Conservation (phyloP, 2,797 vertebrate genomes). For the Myotis vivesi region DNA sequence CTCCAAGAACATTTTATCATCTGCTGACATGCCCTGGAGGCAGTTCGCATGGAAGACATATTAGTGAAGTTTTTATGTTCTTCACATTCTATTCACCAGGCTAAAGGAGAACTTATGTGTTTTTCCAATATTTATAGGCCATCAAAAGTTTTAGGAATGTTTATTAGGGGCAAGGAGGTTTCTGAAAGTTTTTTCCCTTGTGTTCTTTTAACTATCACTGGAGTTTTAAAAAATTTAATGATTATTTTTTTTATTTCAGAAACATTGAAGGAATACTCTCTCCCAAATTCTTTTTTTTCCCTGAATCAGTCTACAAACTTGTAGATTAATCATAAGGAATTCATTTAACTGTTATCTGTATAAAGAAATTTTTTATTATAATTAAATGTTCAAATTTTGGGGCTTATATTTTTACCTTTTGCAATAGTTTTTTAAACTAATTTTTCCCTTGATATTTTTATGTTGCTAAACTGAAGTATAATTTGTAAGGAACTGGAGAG, state of each 20-base stretch:
- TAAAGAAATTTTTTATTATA: not conserved
- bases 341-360: not conserved
- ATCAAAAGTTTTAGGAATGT: not conserved
- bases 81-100: slow-evolving; percentile 14
- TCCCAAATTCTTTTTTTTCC: not conserved
- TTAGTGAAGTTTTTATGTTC: not conserved
- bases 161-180: not conserved
- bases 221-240: not conserved
- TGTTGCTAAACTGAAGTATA: not conserved
- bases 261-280: not conserved
- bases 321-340: not conserved
- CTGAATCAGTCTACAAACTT: not conserved
- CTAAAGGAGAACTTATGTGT: not conserved
- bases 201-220: not conserved
- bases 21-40: not conserved
- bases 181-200: not conserved
- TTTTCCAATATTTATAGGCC: not conserved
- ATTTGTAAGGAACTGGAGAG: not conserved
- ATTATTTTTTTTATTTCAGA: slow-evolving; percentile 11
- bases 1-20: not conserved
- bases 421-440: not conserved
- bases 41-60: slow-evolving; percentile 8
- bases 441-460: not conserved
- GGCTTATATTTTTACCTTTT: not conserved
- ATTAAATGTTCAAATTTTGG: not conserved